Evolutionary conservation across 1,140 invertebrate genomes (phyloP), one percentile per base, ranked within the genome.

Genomic region (Drosophila bocki): DNA sequence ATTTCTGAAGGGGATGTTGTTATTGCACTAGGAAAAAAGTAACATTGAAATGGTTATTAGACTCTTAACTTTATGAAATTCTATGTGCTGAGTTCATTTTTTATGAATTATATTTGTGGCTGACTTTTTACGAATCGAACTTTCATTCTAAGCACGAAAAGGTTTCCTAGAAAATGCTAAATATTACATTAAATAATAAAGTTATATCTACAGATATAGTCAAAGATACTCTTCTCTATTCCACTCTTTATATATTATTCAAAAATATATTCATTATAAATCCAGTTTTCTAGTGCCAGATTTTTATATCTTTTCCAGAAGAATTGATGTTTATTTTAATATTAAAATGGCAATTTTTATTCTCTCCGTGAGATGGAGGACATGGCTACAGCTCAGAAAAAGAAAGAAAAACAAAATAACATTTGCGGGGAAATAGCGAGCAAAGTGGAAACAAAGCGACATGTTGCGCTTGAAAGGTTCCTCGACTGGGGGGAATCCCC

Each of bases 371-470:
- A 29, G 4, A 39, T 29, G 47, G 47, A 50, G 17, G 39, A 62
- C 45, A 45, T 17, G 29, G 32, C 41, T n/a, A 37, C 32, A 45
- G 11, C 15, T 47, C 15, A 15, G 56, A n/a, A 19, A 57, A 9
- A 17, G 32, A 53, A 58, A 53, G 26, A 42, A 54, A 60, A 45
- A 32, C 11, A 77, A 47, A 69, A 67, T 7, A 35, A 53, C 32
- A 53, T 69, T 69, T 67, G 62, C 7, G 37, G 39, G n/a, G 22
- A 47, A 63, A 58, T 33, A 50, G 70, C 62, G 67, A 84, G 67
- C 72, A 84, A 84, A 88, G 78, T 84, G 72, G 69, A 90, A 78
- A 84, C 84, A 87, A 80, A 84, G 78, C 85, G 85, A 88, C 85
- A 90, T 88, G 84, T 88, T 88, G 84, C 84, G 85, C 85, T 80